Percentiles rank a stretch among this genome's conserved stretches.
phyloP scores from a whole-genome alignment of 2,888 invertebrate genomes.

The Macropis europaea region DNA sequence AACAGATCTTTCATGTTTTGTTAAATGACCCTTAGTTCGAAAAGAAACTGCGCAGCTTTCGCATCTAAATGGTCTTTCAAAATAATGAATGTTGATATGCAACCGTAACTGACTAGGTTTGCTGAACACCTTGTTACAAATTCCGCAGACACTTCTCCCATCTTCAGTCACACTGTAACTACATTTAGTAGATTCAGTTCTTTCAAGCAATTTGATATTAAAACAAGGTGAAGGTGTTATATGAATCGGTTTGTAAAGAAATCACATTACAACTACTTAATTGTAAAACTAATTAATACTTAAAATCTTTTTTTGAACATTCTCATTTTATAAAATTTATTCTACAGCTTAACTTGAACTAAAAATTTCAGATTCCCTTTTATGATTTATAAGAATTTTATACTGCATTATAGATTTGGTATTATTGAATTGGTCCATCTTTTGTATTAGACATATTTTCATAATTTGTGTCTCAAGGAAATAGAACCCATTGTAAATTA shows the following conservation, averaged over 20 bases:
- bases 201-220: slow-evolving; percentile 23
- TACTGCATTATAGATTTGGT: too few species aligned
- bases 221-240: not conserved
- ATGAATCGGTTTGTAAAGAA: not conserved
- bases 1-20: slow-evolving; percentile 95
- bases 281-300: too few species aligned
- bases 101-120: slow-evolving; percentile 94
- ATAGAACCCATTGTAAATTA: too few species aligned
- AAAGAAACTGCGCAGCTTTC: slow-evolving; percentile 96
- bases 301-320: too few species aligned
- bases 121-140: slow-evolving; percentile 95
- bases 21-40: slow-evolving; percentile 91
- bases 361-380: too few species aligned
- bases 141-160: slow-evolving; percentile 88
- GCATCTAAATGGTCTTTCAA: slow-evolving; percentile 95
- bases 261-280: too few species aligned
- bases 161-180: slow-evolving; percentile 84
- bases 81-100: slow-evolving; percentile 97
- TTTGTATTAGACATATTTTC: too few species aligned
- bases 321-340: too few species aligned
- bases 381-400: too few species aligned
- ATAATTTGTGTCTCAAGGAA: too few species aligned
- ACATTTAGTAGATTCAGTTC: slow-evolving; percentile 53
- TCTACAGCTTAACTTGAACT: too few species aligned
- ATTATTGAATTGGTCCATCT: too few species aligned